phyloP scores from a whole-genome alignment of 1,140 invertebrate species.

The Plectrocnemia conspersa region DNA sequence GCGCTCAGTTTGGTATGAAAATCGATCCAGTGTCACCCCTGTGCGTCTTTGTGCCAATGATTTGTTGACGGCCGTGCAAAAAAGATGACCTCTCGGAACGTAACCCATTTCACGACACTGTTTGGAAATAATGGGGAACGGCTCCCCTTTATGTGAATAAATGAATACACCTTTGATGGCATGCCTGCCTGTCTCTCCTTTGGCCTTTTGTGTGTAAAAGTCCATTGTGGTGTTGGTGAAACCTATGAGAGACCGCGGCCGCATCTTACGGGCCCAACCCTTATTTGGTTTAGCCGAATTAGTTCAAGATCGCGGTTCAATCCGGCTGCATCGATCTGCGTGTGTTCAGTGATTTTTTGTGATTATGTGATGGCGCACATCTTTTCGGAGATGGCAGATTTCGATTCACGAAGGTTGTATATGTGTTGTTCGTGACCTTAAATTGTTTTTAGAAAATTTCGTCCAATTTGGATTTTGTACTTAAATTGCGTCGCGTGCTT shows the following conservation, averaged over 20 bases:
- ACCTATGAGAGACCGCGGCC: conserved; percentile 26
- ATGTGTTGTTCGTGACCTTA: too few relatives aligned
- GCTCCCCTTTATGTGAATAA: conserved; percentile 33
- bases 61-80: neutral
- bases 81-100: conserved; percentile 25
- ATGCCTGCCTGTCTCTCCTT: too few relatives aligned
- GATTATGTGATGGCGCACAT: too few relatives aligned
- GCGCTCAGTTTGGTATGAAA: conserved; percentile 20
- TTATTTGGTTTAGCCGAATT: conserved; percentile 31
- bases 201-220: conserved; percentile 32
- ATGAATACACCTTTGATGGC: conserved; percentile 34
- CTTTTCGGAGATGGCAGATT: too few relatives aligned
- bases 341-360: conserved; percentile 1
- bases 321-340: conserved; percentile 26
- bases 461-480: too few relatives aligned
- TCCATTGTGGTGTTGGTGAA: conserved; percentile 34
- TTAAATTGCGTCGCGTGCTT: too few relatives aligned
- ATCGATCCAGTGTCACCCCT: conserved; percentile 8
- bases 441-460: too few relatives aligned
- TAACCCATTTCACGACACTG: conserved; percentile 35
- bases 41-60: conserved; percentile 2
- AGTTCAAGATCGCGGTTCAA: conserved; percentile 31
- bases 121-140: conserved; percentile 30
- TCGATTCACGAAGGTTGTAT: too few relatives aligned
- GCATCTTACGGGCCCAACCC: conserved; percentile 24